Conservation (phyloP, 2,797 vertebrate species). For the Carapus acus region DNA sequence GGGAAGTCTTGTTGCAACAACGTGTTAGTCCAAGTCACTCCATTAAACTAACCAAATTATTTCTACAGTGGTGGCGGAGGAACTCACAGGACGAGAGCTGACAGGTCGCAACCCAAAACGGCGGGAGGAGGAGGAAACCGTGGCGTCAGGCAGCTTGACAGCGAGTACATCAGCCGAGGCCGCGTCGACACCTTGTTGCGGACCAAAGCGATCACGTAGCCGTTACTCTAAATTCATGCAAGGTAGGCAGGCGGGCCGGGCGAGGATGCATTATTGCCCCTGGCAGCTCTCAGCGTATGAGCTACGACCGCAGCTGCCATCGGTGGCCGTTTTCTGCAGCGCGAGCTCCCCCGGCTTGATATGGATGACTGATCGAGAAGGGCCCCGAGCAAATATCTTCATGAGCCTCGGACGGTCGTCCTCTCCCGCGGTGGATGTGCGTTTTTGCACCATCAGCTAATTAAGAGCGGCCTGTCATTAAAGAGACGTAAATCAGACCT, state of each 20-base stretch:
- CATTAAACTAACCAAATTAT: conserved; percentile 72
- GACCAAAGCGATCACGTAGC: conserved; percentile 24
- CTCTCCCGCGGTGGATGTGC: conserved; percentile 35
- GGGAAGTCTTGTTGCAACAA: conserved; percentile 69
- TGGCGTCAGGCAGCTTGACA: conserved; percentile 31
- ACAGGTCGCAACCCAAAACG: conserved; percentile 57
- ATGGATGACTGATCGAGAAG: conserved; percentile 50
- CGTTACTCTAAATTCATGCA: conserved; percentile 29
- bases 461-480: conserved; percentile 67
- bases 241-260: conserved; percentile 30
- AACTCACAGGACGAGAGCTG: conserved; percentile 55
- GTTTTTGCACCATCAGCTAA: conserved; percentile 65
- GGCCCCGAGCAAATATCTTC: conserved; percentile 49
- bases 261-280: conserved; percentile 53
- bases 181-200: conserved; percentile 26
- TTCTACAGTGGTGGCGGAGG: conserved; percentile 35
- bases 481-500: conserved; percentile 65
- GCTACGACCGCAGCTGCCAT: conserved; percentile 42
- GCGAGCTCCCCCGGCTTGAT: conserved; percentile 49
- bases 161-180: conserved; percentile 32
- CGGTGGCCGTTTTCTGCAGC: conserved; percentile 46
- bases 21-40: conserved; percentile 71
- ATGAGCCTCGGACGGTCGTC: conserved; percentile 38
- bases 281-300: conserved; percentile 52
- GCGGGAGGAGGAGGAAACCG: conserved; percentile 35